Conservation (phyloP, 1,140 invertebrate genomes). For the Chlorops oryzae region DNA sequence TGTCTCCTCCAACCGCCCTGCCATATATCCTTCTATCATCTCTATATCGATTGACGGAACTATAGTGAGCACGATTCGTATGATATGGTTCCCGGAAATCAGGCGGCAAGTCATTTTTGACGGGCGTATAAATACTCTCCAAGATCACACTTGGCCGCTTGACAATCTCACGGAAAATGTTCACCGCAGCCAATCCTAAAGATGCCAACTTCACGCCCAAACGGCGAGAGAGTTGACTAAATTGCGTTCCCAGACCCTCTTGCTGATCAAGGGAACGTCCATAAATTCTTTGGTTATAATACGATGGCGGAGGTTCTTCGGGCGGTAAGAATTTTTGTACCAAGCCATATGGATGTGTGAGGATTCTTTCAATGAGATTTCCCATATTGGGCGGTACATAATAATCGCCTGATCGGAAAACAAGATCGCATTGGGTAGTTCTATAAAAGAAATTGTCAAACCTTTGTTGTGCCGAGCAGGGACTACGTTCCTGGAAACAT, state of each 20-base stretch:
- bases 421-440: slow-evolving; percentile 31
- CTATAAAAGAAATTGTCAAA: slow-evolving; percentile 45
- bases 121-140: slow-evolving; percentile 32
- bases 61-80: no score
- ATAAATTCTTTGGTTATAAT: slow-evolving; percentile 4
- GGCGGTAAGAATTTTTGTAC: slow-evolving; percentile 15
- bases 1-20: not conserved
- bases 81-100: slow-evolving; percentile 12
- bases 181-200: slow-evolving; percentile 41
- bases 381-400: slow-evolving; percentile 41
- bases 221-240: slow-evolving; percentile 23
- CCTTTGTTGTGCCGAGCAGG: slow-evolving; percentile 60
- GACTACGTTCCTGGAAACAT: slow-evolving; percentile 60
- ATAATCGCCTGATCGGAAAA: slow-evolving; percentile 38
- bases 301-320: no score
- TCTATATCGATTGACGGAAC: no score
- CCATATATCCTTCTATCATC: no score
- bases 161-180: slow-evolving; percentile 39
- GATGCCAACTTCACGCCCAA: slow-evolving; percentile 42
- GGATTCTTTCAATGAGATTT: slow-evolving; percentile 38
- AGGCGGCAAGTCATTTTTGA: slow-evolving; percentile 31
- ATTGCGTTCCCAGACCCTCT: not conserved
- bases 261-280: slow-evolving; percentile 5
- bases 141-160: slow-evolving; percentile 33
- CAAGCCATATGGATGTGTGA: slow-evolving; percentile 32